Evolutionary conservation across 2,888 invertebrate genomes (phyloP).

Genomic region (Drepanosiphum platanoidis): DNA sequence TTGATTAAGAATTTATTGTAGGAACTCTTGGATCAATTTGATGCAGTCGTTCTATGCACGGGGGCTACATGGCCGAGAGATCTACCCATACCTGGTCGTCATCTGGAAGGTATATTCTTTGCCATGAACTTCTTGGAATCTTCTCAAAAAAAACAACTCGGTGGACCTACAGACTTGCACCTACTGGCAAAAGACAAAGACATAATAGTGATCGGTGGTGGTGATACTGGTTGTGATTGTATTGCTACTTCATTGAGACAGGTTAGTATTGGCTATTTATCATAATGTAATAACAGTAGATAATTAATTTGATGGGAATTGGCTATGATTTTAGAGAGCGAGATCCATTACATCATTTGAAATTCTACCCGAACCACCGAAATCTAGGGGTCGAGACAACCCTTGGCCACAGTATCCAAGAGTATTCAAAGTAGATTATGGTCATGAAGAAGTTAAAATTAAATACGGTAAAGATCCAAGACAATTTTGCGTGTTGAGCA

Average conservation of each 20-base stretch:
- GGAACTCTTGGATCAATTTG: slow-evolving; percentile 73
- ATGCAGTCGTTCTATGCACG: slow-evolving; percentile 89
- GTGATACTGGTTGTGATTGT: slow-evolving; percentile 96
- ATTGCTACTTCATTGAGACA: slow-evolving; percentile 94
- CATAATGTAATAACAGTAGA: background rate
- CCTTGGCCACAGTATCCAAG: slow-evolving; percentile 99
- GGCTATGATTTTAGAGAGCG: slow-evolving; percentile 77
- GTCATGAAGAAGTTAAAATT: slow-evolving; percentile 94
- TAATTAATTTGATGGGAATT: slow-evolving; percentile 27
- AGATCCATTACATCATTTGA: slow-evolving; percentile 94
- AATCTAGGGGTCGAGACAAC: slow-evolving; percentile 83
- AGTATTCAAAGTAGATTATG: slow-evolving; percentile 96
- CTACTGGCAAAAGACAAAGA: slow-evolving; percentile 91
- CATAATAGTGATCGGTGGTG: slow-evolving; percentile 91
- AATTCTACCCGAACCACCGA: slow-evolving; percentile 92
- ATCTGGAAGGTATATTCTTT: slow-evolving; percentile 92
- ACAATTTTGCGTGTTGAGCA: slow-evolving; percentile 91
- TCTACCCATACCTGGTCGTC: slow-evolving; percentile 83
- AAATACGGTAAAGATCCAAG: slow-evolving; percentile 93
- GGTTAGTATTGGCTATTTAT: slow-evolving; percentile 66
- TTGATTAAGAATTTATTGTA: slow-evolving; percentile 60
- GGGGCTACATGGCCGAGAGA: slow-evolving; percentile 98
- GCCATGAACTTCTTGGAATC: slow-evolving; percentile 97
- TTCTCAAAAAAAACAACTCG: slow-evolving; percentile 95
- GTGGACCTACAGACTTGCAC: slow-evolving; percentile 71